These are phyloP conservation scores for Ferrisia virgata DNA, from an alignment of 2,888 invertebrate species.

Conservation along the genomic window DNA sequence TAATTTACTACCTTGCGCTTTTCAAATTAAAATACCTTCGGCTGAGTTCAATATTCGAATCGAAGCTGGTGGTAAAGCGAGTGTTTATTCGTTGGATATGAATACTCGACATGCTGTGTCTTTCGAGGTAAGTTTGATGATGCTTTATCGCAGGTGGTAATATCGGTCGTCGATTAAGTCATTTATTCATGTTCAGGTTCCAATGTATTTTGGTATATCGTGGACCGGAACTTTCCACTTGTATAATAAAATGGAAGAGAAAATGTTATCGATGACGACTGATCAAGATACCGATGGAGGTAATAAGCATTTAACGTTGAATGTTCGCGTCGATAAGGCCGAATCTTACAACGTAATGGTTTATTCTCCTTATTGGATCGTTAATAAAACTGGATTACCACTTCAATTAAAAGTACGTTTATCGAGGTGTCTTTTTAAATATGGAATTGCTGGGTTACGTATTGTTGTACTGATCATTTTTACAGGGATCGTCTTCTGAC, in stretches of 20 bases:
- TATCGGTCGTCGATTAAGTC: no score
- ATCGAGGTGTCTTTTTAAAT: background rate
- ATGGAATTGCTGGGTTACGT: background rate
- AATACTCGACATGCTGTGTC: conserved; percentile 58
- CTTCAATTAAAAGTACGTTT: conserved; percentile 69
- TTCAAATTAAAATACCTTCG: conserved; percentile 60
- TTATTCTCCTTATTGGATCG: conserved; percentile 82
- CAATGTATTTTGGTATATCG: conserved; percentile 64
- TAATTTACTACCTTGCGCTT: conserved; percentile 72
- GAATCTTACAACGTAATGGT: conserved; percentile 66
- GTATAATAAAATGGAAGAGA: conserved; percentile 57
- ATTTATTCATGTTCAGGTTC: conserved; percentile 53
- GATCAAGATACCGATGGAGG: conserved; percentile 66
- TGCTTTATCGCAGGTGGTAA: background rate
- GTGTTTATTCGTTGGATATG: conserved; percentile 66
- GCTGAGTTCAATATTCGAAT: conserved; percentile 60
- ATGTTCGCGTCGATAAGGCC: conserved; percentile 64
- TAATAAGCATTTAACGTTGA: conserved; percentile 65
- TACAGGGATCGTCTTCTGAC: conserved; percentile 64
- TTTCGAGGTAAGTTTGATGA: conserved; percentile 53
- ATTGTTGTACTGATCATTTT: background rate
- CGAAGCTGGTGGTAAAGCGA: conserved; percentile 69
- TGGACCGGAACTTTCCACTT: conserved; percentile 71
- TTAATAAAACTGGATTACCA: conserved; percentile 83
- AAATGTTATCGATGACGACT: conserved; percentile 63